phyloP scores from a whole-genome alignment of 2,797 vertebrate species.

The Nasua narica region DNA sequence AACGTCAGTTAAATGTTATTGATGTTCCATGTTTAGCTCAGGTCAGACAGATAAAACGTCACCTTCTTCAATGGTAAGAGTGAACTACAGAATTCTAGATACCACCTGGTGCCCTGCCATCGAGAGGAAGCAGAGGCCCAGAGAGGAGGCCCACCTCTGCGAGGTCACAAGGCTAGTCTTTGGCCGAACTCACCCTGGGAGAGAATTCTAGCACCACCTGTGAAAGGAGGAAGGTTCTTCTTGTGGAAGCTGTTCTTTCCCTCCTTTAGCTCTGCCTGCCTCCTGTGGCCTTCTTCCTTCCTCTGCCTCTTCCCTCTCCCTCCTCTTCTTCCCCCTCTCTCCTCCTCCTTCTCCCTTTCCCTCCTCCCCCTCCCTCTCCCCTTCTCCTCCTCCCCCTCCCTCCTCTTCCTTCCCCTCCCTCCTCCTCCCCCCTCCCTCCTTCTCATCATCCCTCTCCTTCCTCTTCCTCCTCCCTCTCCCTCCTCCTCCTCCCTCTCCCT shows the following conservation, averaged over 20 bases:
- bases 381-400: background rate
- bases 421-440: too few relatives aligned
- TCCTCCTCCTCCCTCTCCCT: too few relatives aligned
- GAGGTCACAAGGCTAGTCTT: background rate
- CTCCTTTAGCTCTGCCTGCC: background rate
- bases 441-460: too few relatives aligned
- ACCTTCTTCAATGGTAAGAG: background rate
- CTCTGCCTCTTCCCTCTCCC: fast-evolving
- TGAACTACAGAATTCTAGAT: background rate
- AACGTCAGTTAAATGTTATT: background rate
- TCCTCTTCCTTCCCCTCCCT: background rate
- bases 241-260: background rate
- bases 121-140: fast-evolving
- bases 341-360: too few relatives aligned
- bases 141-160: background rate
- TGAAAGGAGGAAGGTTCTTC: background rate
- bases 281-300: background rate
- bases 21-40: background rate
- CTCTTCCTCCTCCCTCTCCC: background rate
- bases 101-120: too few relatives aligned
- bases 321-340: background rate
- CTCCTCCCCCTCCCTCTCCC: too few relatives aligned
- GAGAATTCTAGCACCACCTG: background rate
- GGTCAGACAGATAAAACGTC: background rate
- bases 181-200: too few relatives aligned